Conservation (phyloP, 2,113 vertebrate species). For the Coryphaenoides rupestris region DNA sequence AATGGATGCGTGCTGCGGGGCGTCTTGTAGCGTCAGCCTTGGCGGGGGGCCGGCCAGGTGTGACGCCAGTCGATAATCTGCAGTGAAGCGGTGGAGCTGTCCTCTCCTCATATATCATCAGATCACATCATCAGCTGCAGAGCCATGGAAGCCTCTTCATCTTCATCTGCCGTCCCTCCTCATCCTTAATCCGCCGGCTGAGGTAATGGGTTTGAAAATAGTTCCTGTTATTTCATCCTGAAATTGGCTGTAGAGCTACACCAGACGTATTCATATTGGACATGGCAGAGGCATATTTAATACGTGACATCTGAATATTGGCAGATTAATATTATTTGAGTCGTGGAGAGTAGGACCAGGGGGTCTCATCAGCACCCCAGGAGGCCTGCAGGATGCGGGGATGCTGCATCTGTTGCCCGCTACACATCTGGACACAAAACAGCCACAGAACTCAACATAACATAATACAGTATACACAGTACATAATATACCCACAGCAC, state of each 20-base stretch:
- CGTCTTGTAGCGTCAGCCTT: neutral
- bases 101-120: neutral
- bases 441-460: neutral
- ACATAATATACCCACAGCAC: neutral
- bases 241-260: too few species aligned
- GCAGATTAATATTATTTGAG: too few species aligned
- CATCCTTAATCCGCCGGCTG: too few species aligned
- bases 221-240: too few species aligned
- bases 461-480: too few species aligned
- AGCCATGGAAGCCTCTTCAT: neutral
- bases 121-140: neutral
- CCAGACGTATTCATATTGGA: too few species aligned
- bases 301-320: too few species aligned
- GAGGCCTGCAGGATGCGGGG: neutral
- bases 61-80: neutral
- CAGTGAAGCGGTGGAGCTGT: neutral
- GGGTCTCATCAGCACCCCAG: neutral
- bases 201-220: neutral
- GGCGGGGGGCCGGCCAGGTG: neutral
- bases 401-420: neutral
- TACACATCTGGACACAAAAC: neutral
- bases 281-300: neutral
- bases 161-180: neutral
- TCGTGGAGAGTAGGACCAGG: neutral
- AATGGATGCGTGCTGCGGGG: neutral